Evolutionary conservation across 2,888 invertebrate species (phyloP), one percentile per base, ranked within the genome.

Genomic region (Drosophila pegasa): DNA sequence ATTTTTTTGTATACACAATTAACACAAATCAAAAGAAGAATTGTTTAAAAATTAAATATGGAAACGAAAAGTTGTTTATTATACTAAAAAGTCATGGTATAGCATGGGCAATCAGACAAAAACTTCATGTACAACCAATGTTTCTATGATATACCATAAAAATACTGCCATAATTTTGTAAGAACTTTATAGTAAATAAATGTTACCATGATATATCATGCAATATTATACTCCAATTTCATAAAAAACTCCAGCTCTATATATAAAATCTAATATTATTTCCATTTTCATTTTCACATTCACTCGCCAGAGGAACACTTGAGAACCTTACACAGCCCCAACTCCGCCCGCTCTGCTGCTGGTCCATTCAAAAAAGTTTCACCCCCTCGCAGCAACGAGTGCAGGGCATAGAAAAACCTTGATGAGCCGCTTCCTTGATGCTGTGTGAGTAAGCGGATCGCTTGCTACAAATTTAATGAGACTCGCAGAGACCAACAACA

Each of bases 381-480:
- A 7, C 5, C 16, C 18, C 18, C 47, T 18, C 18, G 3, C n/a
- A n/a, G n/a, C n/a, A n/a, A n/a, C 14, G 47, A 31, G 14, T 25
- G 41, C 38, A 65, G 65, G 45, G 69, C 38, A 69, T 47, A 33
- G 20, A 18, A n/a, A 57, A 69, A 65, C 47, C 63, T 63, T 63
- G 63, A 27, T 12, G 25, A 31, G 35, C 16, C 35, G 73, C 73
- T 69, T 69, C 69, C 69, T 69, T 64, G 63, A 68, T 54, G 61
- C 69, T 63, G 68, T 59, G 59, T 64, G 68, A 67, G 64, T 64
- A 67, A 64, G 55, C 68, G 55, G 64, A 64, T 56, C 64, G 35
- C 43, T 31, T 40, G 40, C 5, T 69, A 66, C 66, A 66, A 48
- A 50, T 66, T 58, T 69, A 66, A 66, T 66, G 66, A 66, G 70